Percentiles rank a stretch among this genome's conserved stretches.
phyloP scores from a whole-genome alignment of 1,140 invertebrate species.

The Lithobius niger region DNA sequence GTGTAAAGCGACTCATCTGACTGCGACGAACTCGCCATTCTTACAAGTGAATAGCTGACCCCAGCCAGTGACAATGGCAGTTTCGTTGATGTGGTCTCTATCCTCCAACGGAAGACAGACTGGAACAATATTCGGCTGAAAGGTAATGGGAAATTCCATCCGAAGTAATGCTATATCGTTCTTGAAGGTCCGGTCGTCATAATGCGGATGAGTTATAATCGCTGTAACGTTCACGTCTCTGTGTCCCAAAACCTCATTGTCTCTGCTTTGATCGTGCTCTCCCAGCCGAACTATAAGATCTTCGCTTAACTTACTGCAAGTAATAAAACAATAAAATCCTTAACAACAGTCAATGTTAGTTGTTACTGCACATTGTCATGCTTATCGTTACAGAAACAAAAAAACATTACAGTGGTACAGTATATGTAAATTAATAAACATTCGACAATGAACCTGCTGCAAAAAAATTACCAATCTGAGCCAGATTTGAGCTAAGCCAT shows the following conservation, averaged over 20 bases:
- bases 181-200: constrained; percentile 41
- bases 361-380: too few species aligned
- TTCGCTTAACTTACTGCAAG: not conserved
- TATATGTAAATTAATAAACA: too few species aligned
- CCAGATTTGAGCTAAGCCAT: too few species aligned
- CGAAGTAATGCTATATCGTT: constrained; percentile 52
- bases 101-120: not conserved
- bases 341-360: too few species aligned
- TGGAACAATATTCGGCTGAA: constrained; percentile 20
- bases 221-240: constrained; percentile 33
- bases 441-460: too few species aligned
- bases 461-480: too few species aligned
- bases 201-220: constrained; percentile 38
- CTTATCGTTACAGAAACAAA: too few species aligned
- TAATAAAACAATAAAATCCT: not conserved
- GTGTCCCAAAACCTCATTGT: not conserved
- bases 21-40: too few species aligned
- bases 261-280: constrained; percentile 1
- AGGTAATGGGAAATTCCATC: constrained; percentile 35
- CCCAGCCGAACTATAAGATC: constrained; percentile 5
- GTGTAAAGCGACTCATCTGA: too few species aligned
- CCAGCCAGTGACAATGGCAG: not conserved
- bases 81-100: not conserved
- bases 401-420: too few species aligned
- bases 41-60: constrained; percentile 7